Evolutionary conservation across 2,797 vertebrate species (phyloP).

Genomic region (Lemur catta): DNA sequence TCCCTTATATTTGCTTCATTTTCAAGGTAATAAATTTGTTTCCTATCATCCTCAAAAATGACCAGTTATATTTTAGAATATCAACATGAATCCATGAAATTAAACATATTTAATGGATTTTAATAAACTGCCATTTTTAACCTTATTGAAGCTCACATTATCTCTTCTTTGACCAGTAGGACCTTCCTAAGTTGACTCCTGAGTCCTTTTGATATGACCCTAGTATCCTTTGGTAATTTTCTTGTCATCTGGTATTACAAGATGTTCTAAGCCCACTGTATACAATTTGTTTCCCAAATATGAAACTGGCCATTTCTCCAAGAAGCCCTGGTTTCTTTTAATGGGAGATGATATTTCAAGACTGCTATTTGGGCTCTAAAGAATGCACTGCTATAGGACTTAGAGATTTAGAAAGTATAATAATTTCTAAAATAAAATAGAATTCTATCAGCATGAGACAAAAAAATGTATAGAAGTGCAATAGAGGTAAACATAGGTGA

Average conservation of each 20-base stretch:
- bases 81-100: no score
- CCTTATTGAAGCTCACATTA: not conserved
- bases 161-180: not conserved
- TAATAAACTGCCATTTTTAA: not conserved
- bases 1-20: not conserved
- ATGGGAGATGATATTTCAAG: not conserved
- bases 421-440: slow-evolving; percentile 15
- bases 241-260: not conserved
- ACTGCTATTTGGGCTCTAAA: not conserved
- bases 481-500: not conserved
- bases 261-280: not conserved
- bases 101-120: not conserved
- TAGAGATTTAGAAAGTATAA: not conserved
- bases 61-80: not conserved
- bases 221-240: not conserved
- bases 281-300: not conserved
- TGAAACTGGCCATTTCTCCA: not conserved
- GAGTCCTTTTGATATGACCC: not conserved
- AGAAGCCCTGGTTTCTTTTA: not conserved
- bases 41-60: not conserved
- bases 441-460: not conserved
- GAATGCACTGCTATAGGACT: not conserved
- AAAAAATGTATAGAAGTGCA: not conserved
- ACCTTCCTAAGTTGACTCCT: not conserved
- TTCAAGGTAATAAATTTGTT: not conserved